Evolutionary conservation across 2,113 vertebrate species (phyloP).

Genomic region (Puma concolor): DNA sequence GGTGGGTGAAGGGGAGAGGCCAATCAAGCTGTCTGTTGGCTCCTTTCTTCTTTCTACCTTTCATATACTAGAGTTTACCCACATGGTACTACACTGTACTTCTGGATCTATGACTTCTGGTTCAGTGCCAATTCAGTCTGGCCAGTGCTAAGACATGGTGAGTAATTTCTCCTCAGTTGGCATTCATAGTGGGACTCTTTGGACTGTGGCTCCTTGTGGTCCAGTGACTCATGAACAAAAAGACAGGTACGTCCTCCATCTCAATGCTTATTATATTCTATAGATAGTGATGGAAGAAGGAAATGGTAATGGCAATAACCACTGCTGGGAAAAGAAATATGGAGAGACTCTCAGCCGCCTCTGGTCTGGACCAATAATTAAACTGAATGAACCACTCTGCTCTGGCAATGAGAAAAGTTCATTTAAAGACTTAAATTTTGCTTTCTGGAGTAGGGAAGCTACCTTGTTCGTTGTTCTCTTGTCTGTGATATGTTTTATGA

Average conservation of each 20-base stretch:
- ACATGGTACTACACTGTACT: background rate
- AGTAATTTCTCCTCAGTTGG: background rate
- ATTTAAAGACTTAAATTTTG: background rate
- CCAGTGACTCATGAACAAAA: background rate
- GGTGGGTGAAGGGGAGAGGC: background rate
- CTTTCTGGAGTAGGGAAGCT: background rate
- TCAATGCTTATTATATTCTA: background rate
- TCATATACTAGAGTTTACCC: background rate
- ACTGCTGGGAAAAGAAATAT: background rate
- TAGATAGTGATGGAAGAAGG: background rate
- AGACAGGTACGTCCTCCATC: too few species aligned
- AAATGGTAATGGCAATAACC: background rate
- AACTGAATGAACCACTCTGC: background rate
- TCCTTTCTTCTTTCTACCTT: background rate
- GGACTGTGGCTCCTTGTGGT: background rate
- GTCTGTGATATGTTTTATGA: background rate
- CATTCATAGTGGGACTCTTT: background rate
- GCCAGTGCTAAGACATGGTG: background rate
- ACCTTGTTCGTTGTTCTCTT: background rate
- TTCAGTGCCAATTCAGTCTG: too few species aligned
- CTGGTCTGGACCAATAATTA: background rate
- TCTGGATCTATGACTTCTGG: background rate
- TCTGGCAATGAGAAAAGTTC: background rate
- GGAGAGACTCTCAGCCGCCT: background rate
- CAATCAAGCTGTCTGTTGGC: background rate